Percentiles rank a stretch among this genome's conserved stretches.
phyloP scores from a whole-genome alignment of 2,797 vertebrate species.

The Acrossocheilus fasciatus region DNA sequence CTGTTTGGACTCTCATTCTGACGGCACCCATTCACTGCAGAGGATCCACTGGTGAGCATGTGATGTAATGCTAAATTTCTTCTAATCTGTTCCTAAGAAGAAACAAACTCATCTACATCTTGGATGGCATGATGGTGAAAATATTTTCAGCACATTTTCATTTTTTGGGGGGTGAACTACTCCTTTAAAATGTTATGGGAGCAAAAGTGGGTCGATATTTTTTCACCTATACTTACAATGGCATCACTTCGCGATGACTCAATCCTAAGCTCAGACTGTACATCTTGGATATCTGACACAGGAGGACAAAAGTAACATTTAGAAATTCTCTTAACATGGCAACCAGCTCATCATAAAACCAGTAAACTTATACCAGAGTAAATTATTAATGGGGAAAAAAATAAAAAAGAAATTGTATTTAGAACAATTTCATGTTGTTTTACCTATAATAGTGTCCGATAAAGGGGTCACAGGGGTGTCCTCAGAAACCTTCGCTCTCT shows the following conservation, averaged over 20 bases:
- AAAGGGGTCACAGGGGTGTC: constrained; percentile 3
- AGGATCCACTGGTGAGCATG: not conserved
- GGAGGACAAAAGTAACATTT: not conserved
- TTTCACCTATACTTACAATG: constrained; percentile 44
- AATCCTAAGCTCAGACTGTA: constrained; percentile 23
- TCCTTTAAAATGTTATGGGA: not conserved
- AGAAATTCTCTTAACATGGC: not conserved
- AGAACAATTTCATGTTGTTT: not conserved
- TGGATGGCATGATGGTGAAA: not conserved
- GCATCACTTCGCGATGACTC: constrained; percentile 28
- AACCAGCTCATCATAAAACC: not conserved
- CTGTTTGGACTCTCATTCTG: not conserved
- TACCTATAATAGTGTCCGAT: constrained; percentile 42
- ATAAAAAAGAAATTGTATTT: not conserved
- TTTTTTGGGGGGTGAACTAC: not conserved
- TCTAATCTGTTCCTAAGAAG: not conserved
- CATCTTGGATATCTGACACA: constrained; percentile 42
- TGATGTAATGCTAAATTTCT: not conserved
- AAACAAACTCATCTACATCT: not conserved
- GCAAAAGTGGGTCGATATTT: not conserved
- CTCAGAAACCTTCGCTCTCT: constrained; percentile 18
- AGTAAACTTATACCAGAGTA: not conserved
- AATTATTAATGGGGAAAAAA: not conserved
- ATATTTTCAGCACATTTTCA: not conserved
- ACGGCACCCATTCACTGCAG: not conserved